Evolutionary conservation across 2,113 vertebrate genomes (phyloP).

Genomic region (Passer montanus): DNA sequence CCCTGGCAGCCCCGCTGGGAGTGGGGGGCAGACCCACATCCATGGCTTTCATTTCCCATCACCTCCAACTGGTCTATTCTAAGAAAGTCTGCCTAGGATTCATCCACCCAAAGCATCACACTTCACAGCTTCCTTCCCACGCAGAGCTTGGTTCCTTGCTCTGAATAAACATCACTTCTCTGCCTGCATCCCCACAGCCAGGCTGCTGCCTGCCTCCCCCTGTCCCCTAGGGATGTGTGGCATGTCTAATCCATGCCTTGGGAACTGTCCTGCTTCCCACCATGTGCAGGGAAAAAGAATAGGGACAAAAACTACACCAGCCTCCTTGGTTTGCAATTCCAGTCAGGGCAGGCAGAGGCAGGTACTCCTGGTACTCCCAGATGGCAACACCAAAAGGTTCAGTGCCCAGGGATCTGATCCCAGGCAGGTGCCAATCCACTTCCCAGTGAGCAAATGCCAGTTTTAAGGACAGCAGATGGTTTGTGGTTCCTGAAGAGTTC

Average conservation of each 20-base stretch:
- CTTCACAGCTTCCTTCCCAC: slow-evolving; percentile 34
- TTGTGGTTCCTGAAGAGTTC: not conserved
- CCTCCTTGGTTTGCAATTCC: not conserved
- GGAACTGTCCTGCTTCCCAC: not conserved
- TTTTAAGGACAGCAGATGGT: not conserved
- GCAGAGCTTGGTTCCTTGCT: not conserved
- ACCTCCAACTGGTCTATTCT: not conserved
- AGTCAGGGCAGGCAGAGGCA: not conserved
- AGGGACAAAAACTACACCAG: not conserved
- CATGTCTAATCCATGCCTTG: not conserved
- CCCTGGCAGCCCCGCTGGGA: not conserved
- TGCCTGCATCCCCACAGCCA: not conserved
- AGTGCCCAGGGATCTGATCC: not conserved
- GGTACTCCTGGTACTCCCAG: not conserved
- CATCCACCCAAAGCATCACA: not conserved
- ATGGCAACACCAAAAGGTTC: not conserved
- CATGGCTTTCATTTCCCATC: not conserved
- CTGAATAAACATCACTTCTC: not conserved
- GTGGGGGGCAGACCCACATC: not conserved
- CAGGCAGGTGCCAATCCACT: not conserved
- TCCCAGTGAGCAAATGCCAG: not conserved
- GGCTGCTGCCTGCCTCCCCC: not conserved
- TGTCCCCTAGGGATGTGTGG: not conserved
- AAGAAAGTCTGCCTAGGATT: not conserved
- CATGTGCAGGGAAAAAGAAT: not conserved